Evolutionary conservation across 2,113 vertebrate species (phyloP).

Genomic region (Semnornis frantzii): DNA sequence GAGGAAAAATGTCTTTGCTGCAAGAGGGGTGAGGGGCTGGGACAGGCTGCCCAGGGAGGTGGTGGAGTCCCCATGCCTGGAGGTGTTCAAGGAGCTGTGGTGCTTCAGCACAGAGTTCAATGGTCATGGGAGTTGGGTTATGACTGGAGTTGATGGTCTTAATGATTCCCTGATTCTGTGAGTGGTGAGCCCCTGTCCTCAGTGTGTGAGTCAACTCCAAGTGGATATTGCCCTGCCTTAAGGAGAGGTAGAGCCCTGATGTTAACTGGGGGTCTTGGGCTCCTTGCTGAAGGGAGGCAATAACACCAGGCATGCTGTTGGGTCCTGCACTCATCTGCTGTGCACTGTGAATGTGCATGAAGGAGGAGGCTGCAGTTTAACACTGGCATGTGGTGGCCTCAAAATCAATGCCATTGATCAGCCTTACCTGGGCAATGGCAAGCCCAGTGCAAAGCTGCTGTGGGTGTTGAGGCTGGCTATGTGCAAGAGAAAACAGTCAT

Average conservation of each 20-base stretch:
- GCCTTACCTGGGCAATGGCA: not conserved
- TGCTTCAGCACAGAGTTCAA: too few relatives aligned
- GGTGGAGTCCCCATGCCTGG: too few relatives aligned
- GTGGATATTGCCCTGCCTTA: not conserved
- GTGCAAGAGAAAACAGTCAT: constrained; percentile 24
- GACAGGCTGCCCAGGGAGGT: too few relatives aligned
- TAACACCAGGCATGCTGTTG: not conserved
- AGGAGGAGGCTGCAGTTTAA: constrained; percentile 21
- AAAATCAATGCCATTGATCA: constrained; percentile 47
- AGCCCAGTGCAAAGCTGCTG: not conserved
- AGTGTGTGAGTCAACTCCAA: not conserved
- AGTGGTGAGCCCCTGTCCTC: not conserved
- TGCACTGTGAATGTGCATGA: not conserved
- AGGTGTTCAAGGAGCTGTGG: too few relatives aligned
- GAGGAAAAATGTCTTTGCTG: too few relatives aligned
- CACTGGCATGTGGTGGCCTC: not conserved
- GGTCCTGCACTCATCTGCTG: constrained; percentile 4
- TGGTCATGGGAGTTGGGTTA: too few relatives aligned
- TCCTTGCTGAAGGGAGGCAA: constrained; percentile 20
- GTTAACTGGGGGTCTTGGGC: not conserved
- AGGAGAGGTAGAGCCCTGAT: not conserved
- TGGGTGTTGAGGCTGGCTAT: constrained; percentile 30
- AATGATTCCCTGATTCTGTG: too few relatives aligned
- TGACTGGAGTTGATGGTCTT: too few relatives aligned
- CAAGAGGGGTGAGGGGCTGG: too few relatives aligned